These are phyloP conservation scores for Melitaea athalia DNA, from an alignment of 2,888 invertebrate species.

Conservation along the genomic window DNA sequence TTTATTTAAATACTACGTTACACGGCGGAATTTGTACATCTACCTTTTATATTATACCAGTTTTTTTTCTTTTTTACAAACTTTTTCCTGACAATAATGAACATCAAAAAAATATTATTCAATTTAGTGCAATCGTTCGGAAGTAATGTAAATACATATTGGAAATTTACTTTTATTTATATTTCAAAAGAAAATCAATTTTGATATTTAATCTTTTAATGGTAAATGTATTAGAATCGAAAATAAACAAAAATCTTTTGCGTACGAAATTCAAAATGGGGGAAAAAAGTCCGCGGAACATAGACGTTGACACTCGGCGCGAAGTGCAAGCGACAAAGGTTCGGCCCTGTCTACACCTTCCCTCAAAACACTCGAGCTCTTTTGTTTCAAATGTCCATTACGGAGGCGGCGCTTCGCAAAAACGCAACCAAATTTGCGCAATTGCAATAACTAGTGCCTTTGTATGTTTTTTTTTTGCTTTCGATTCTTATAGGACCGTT, in stretches of 20 bases:
- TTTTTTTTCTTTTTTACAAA: no score
- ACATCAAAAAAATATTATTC: no score
- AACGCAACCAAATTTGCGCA: slow-evolving; percentile 48
- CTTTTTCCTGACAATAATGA: no score
- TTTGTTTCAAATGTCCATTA: slow-evolving; percentile 60
- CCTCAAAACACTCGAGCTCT: slow-evolving; percentile 54
- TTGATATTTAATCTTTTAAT: neutral
- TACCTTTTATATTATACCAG: no score
- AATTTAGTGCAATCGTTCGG: no score
- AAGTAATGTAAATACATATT: no score
- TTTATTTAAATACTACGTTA: neutral
- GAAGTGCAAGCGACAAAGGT: slow-evolving; percentile 55
- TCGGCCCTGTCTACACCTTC: slow-evolving; percentile 61
- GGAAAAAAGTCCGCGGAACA: slow-evolving; percentile 19
- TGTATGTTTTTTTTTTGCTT: slow-evolving; percentile 4
- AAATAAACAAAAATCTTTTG: neutral
- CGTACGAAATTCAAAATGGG: slow-evolving; percentile 21
- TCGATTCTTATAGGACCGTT: slow-evolving; percentile 5
- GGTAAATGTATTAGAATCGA: neutral
- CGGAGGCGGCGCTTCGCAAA: slow-evolving; percentile 49
- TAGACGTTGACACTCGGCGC: slow-evolving; percentile 34
- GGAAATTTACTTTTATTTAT: no score
- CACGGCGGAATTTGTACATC: no score
- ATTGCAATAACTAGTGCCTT: slow-evolving; percentile 35
- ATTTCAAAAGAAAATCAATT: neutral